Evolutionary conservation across 2,797 vertebrate species (phyloP).

Genomic region (Hemitrygon akajei): DNA sequence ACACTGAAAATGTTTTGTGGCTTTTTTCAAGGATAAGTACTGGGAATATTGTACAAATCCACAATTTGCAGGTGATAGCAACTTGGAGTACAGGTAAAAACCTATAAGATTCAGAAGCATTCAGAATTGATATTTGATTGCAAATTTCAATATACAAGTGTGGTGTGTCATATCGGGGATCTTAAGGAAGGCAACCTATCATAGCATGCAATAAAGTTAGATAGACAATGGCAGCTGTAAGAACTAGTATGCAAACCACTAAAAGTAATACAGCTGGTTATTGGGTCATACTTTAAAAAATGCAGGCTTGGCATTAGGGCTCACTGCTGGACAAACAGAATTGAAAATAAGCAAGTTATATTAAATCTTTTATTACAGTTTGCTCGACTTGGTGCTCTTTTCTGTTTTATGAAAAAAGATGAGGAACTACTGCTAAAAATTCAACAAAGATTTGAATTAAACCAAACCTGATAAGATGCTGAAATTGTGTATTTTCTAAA

Average conservation of each 20-base stretch:
- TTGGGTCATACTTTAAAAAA: too few species aligned
- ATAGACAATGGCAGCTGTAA: not conserved
- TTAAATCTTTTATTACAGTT: too few species aligned
- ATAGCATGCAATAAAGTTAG: not conserved
- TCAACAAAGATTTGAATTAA: too few species aligned
- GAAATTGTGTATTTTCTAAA: too few species aligned
- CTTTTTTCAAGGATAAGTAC: not conserved
- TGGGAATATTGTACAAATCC: not conserved
- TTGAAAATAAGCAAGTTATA: too few species aligned
- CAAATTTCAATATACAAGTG: not conserved
- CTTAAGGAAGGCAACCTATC: not conserved
- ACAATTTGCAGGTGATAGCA: not conserved
- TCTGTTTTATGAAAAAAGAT: too few species aligned
- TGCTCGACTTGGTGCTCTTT: too few species aligned
- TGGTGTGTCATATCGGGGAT: not conserved
- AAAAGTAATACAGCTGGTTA: not conserved
- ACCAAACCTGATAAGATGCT: too few species aligned
- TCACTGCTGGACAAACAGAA: too few species aligned
- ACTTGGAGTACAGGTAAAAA: not conserved
- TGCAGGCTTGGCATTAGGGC: too few species aligned
- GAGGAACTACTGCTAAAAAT: too few species aligned
- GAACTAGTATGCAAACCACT: not conserved
- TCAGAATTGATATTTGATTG: not conserved
- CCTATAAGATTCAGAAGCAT: not conserved
- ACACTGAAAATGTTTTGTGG: not conserved